Percentiles rank a stretch among this genome's conserved stretches.
phyloP scores from a whole-genome alignment of 2,797 vertebrate genomes.

The Enteromius radiatus region DNA sequence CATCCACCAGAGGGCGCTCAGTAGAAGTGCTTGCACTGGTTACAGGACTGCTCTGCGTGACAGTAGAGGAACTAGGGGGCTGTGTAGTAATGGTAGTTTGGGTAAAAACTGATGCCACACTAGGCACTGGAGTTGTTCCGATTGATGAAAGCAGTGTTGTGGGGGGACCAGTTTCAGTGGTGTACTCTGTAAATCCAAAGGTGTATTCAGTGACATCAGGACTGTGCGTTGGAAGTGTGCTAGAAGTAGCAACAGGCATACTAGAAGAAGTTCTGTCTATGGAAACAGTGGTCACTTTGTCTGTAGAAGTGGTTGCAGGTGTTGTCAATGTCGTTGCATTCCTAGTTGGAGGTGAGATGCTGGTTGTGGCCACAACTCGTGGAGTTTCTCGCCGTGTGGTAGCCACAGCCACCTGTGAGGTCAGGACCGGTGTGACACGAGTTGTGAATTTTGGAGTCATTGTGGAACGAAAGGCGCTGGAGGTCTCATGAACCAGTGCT shows the following conservation, averaged over 20 bases:
- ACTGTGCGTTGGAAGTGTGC: slow-evolving; percentile 26
- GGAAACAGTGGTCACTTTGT: slow-evolving; percentile 52
- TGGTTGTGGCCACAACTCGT: slow-evolving; percentile 23
- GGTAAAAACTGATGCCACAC: slow-evolving; percentile 24
- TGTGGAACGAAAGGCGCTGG: slow-evolving; percentile 50
- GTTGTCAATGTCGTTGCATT: slow-evolving; percentile 41
- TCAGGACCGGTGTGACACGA: slow-evolving; percentile 58
- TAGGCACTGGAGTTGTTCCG: slow-evolving; percentile 50
- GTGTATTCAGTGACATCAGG: not conserved
- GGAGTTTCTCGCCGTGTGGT: slow-evolving; percentile 46
- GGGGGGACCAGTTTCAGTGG: slow-evolving; percentile 55
- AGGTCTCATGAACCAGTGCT: slow-evolving; percentile 53
- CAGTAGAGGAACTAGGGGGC: slow-evolving; percentile 18
- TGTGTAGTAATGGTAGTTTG: slow-evolving; percentile 23
- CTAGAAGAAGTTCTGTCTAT: slow-evolving; percentile 30
- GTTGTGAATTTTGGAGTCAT: slow-evolving; percentile 65
- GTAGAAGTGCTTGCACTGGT: slow-evolving; percentile 19
- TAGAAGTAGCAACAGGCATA: slow-evolving; percentile 43
- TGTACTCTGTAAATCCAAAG: slow-evolving; percentile 37
- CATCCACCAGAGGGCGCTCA: slow-evolving; percentile 29
- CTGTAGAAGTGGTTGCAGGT: slow-evolving; percentile 61
- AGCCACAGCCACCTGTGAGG: slow-evolving; percentile 32
- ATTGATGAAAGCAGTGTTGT: slow-evolving; percentile 19
- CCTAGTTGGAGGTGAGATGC: slow-evolving; percentile 24
- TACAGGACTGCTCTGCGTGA: slow-evolving; percentile 2